Percentiles rank a stretch among this genome's conserved stretches.
phyloP scores from a whole-genome alignment of 2,888 invertebrate species.

The Sarcophaga rosellei region DNA sequence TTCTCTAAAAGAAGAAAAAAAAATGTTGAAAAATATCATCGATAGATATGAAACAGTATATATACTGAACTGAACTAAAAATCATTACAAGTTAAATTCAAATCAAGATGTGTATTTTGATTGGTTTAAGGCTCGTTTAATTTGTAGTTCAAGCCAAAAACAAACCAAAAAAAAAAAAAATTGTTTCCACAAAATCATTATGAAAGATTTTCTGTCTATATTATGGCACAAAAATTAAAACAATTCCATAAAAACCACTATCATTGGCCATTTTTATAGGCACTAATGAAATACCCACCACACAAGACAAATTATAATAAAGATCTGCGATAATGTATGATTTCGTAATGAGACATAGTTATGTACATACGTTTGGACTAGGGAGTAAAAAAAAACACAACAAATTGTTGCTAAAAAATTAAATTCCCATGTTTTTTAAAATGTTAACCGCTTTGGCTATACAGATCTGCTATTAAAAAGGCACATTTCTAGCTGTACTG shows the following conservation, averaged over 20 bases:
- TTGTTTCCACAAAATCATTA: too few relatives aligned
- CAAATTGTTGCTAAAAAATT: too few relatives aligned
- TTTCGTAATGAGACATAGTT: too few relatives aligned
- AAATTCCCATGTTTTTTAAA: too few relatives aligned
- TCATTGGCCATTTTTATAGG: conserved; percentile 31
- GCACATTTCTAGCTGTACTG: too few relatives aligned
- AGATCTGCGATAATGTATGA: neutral
- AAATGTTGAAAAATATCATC: neutral
- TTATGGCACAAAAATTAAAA: neutral
- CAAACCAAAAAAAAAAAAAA: neutral
- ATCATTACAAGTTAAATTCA: conserved; percentile 30
- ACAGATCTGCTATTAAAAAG: too few relatives aligned
- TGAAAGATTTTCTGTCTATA: too few relatives aligned
- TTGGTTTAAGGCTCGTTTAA: too few relatives aligned
- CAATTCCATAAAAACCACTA: conserved; percentile 10
- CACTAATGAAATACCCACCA: conserved; percentile 52
- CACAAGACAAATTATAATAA: conserved; percentile 33
- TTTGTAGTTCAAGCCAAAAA: neutral
- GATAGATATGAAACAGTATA: too few relatives aligned
- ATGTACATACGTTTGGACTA: too few relatives aligned
- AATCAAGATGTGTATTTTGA: neutral
- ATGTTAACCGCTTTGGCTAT: too few relatives aligned
- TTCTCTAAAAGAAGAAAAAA: conserved; percentile 23
- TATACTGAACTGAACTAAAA: neutral
- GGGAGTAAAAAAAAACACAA: too few relatives aligned